Conservation (phyloP, 2,113 vertebrate genomes). For the Scopus umbretta region DNA sequence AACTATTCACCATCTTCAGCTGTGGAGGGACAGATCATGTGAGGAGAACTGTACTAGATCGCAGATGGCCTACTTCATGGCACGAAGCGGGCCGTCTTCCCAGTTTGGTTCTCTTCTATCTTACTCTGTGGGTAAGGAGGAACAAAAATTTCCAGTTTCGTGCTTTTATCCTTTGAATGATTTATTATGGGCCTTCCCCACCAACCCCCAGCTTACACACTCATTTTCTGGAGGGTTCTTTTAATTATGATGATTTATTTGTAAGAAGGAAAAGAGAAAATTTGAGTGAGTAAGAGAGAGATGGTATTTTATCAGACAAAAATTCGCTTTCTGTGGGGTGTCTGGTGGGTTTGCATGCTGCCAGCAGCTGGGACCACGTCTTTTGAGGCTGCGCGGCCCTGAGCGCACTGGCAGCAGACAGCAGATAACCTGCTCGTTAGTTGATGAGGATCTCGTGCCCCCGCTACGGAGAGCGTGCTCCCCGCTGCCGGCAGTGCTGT, state of each 20-base stretch:
- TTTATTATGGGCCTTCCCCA: background rate
- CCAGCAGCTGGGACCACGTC: accelerated
- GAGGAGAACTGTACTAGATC: background rate
- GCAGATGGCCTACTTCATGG: background rate
- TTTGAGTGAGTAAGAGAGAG: background rate
- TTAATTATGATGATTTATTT: background rate
- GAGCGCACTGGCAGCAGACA: background rate
- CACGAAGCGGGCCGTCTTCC: background rate
- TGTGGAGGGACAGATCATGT: background rate
- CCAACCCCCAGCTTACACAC: background rate
- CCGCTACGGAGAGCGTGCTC: background rate
- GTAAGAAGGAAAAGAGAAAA: background rate
- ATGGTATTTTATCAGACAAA: background rate
- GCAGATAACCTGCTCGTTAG: background rate
- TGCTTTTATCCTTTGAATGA: background rate
- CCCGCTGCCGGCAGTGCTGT: background rate
- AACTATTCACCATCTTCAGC: background rate
- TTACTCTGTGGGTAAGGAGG: background rate
- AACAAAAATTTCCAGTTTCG: background rate
- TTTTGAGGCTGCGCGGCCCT: background rate
- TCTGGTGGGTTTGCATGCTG: background rate
- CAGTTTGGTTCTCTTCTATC: background rate
- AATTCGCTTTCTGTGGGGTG: background rate
- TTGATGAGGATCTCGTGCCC: background rate
- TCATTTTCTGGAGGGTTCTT: background rate